Conservation (phyloP, 2,797 vertebrate genomes). For the Lithobates sylvaticus region DNA sequence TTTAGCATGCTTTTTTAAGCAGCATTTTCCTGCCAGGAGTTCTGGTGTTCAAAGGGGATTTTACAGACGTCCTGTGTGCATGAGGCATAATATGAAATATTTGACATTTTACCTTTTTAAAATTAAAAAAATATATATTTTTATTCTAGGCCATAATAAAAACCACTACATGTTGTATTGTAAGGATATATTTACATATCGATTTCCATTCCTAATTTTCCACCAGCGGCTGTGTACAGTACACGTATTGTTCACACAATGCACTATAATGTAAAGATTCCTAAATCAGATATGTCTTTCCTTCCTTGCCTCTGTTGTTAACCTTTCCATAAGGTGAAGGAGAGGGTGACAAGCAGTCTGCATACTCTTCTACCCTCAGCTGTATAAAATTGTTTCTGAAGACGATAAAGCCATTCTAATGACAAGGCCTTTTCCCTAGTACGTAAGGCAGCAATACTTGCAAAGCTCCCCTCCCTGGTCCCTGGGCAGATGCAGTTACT, state of each 20-base stretch:
- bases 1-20: too few relatives aligned
- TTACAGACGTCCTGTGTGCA: too few relatives aligned
- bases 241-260: neutral
- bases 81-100: too few relatives aligned
- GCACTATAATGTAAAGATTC: neutral
- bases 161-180: too few relatives aligned
- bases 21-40: too few relatives aligned
- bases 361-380: neutral
- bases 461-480: neutral
- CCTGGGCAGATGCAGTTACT: conserved; percentile 44
- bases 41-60: too few relatives aligned
- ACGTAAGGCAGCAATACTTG: neutral
- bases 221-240: too few relatives aligned
- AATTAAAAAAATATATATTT: too few relatives aligned
- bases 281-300: neutral
- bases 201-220: too few relatives aligned
- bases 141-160: too few relatives aligned
- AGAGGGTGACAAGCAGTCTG: neutral
- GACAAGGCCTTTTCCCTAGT: neutral
- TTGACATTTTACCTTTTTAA: too few relatives aligned
- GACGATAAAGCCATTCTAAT: conserved; percentile 8
- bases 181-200: too few relatives aligned
- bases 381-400: neutral
- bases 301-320: neutral
- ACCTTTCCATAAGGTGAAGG: neutral